These are phyloP conservation scores for Emmelina monodactyla DNA, from an alignment of 2,888 invertebrate species.

Conservation along the genomic window DNA sequence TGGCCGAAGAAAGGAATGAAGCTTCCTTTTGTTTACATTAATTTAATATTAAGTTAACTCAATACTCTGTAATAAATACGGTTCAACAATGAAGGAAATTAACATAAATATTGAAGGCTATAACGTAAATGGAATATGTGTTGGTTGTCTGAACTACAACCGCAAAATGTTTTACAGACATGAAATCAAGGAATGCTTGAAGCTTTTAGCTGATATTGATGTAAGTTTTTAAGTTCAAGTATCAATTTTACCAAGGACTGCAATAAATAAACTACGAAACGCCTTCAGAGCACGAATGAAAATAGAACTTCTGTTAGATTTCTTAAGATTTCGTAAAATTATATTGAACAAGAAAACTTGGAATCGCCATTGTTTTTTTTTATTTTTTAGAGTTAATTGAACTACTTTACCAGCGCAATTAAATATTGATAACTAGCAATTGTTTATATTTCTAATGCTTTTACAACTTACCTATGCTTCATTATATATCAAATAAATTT, in stretches of 20 bases:
- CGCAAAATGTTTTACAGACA: constrained; percentile 44
- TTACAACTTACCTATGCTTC: too few relatives aligned
- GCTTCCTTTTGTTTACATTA: constrained; percentile 33
- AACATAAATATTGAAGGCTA: constrained; percentile 58
- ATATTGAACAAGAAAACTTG: constrained; percentile 40
- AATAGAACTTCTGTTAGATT: too few relatives aligned
- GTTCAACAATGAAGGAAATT: constrained; percentile 39
- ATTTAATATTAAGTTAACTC: constrained; percentile 17
- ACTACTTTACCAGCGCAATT: too few relatives aligned
- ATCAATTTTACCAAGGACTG: constrained; percentile 3
- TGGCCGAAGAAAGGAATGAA: constrained; percentile 54
- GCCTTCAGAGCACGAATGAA: too few relatives aligned
- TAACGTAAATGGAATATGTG: constrained; percentile 57
- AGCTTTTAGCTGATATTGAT: constrained; percentile 42
- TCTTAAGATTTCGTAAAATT: too few relatives aligned
- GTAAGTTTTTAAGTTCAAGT: too few relatives aligned
- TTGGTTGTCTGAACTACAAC: constrained; percentile 50
- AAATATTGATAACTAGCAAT: too few relatives aligned
- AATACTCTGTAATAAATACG: neutral
- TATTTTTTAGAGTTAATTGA: constrained; percentile 8
- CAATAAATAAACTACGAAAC: neutral
- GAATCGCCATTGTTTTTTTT: constrained; percentile 34
- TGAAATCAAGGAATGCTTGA: constrained; percentile 37
- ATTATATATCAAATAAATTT: too few relatives aligned
- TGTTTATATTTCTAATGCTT: too few relatives aligned